These are phyloP conservation scores for Pagrus major DNA, from an alignment of 2,113 vertebrate genomes.

Conservation along the genomic window DNA sequence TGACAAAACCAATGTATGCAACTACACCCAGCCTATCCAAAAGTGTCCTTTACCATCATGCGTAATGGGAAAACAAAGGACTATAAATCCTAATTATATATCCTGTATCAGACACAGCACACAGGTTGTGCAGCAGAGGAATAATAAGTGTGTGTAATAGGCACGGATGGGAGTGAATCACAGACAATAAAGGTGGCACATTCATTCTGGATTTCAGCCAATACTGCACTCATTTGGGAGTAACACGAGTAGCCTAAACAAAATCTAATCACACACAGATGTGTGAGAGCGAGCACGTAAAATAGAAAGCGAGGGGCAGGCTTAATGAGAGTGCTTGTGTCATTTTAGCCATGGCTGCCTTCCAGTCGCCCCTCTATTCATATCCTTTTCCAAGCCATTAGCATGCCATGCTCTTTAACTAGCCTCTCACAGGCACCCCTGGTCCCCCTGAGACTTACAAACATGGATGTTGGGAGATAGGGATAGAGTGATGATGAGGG, in stretches of 20 bases:
- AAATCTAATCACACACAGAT: slow-evolving; percentile 65
- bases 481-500: slow-evolving; percentile 20
- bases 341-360: slow-evolving; percentile 66
- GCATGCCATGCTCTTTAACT: slow-evolving; percentile 68
- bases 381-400: slow-evolving; percentile 65
- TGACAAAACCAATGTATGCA: neutral
- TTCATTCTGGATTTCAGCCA: slow-evolving; percentile 41
- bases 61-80: neutral
- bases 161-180: neutral
- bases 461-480: slow-evolving; percentile 53
- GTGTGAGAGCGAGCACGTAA: slow-evolving; percentile 43
- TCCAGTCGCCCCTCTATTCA: slow-evolving; percentile 67
- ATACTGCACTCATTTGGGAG: slow-evolving; percentile 15
- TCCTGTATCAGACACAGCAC: neutral
- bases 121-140: neutral
- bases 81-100: neutral
- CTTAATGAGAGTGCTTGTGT: slow-evolving; percentile 55
- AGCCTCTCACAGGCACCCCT: slow-evolving; percentile 50
- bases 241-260: slow-evolving; percentile 49
- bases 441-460: slow-evolving; percentile 53
- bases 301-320: slow-evolving; percentile 36
- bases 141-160: neutral
- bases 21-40: neutral
- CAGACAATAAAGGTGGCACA: slow-evolving; percentile 35
- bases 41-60: neutral